Percentiles rank a stretch among this genome's conserved stretches.
Conservation (phyloP, 1,140 invertebrate species). For the Brachionus paranguensis region DNA sequence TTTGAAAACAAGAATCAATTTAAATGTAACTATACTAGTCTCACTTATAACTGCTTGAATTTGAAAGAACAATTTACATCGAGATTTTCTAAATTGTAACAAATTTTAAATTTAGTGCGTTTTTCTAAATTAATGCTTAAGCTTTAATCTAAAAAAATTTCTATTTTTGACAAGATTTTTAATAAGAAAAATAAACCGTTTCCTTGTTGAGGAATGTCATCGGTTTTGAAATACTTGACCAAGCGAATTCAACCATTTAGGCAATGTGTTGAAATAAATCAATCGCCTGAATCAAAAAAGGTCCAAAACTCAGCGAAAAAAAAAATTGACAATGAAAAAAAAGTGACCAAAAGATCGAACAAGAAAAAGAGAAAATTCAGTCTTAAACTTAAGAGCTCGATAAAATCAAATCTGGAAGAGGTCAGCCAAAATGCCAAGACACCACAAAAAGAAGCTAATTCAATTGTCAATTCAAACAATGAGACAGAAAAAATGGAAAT, state of each 20-base stretch:
- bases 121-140: background rate
- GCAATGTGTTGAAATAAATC: background rate
- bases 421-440: background rate
- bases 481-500: conserved; percentile 32
- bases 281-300: background rate
- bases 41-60: background rate
- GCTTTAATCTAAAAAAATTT: background rate
- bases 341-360: background rate
- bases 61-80: background rate
- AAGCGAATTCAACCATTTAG: conserved; percentile 18
- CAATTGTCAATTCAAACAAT: background rate
- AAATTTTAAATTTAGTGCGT: background rate
- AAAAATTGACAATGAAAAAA: background rate
- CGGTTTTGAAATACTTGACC: background rate
- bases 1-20: background rate
- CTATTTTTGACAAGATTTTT: background rate
- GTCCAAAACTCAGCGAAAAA: background rate
- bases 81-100: background rate
- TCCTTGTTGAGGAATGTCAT: background rate
- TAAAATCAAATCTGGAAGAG: background rate
- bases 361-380: conserved; percentile 5
- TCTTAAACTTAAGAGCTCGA: background rate
- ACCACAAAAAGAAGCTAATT: background rate
- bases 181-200: background rate
- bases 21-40: background rate